Conservation (phyloP, 2,797 vertebrate genomes). For the Alexandromys oeconomus region DNA sequence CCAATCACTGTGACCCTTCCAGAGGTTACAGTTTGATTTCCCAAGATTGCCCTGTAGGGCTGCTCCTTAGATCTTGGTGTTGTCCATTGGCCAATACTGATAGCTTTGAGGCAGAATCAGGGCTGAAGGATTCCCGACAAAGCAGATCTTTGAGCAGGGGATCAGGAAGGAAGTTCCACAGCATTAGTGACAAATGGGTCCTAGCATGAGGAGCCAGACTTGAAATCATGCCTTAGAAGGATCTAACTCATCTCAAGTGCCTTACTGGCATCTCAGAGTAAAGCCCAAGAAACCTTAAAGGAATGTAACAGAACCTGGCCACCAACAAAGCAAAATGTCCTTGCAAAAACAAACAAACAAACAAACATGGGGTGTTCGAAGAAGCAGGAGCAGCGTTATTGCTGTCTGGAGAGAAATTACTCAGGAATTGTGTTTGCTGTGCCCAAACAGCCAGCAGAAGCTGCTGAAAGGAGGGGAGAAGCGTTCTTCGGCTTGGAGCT, state of each 20-base stretch:
- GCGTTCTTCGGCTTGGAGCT: neutral
- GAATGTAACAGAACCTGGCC: neutral
- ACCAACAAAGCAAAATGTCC: neutral
- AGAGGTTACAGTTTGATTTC: neutral
- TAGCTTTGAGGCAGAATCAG: neutral
- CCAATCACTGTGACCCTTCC: neutral
- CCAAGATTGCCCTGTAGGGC: neutral
- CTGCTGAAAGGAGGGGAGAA: neutral
- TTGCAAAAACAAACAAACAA: neutral
- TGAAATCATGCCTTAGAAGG: neutral
- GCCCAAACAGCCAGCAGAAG: neutral
- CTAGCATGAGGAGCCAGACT: neutral
- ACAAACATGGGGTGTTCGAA: accelerated
- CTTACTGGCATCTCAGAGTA: neutral
- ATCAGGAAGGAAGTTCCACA: neutral
- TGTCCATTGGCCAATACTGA: neutral
- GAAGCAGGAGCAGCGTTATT: neutral
- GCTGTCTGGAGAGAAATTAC: neutral
- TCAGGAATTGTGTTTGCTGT: neutral
- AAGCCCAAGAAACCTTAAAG: neutral
- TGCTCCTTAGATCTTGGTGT: neutral
- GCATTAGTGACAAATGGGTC: neutral
- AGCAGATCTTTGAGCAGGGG: no score
- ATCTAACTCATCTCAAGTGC: neutral
- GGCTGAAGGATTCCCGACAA: neutral